A percentile compares a stretch with the other conserved stretches of the same genome.
Conservation (phyloP, 2,113 vertebrate genomes). For the Paramormyrops kingsleyae region DNA sequence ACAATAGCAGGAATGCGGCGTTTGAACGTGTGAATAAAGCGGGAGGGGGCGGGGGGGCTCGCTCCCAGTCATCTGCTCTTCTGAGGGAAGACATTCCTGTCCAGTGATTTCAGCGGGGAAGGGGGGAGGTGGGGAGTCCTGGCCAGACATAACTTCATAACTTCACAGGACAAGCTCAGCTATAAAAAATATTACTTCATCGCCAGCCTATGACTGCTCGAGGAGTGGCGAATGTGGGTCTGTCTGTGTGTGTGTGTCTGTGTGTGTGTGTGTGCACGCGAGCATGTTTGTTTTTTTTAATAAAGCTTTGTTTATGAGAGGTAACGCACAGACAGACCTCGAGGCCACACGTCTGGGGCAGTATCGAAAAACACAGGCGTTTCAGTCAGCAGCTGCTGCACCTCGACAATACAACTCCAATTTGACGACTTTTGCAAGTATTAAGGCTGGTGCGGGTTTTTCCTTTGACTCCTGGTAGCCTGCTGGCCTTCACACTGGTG, state of each 20-base stretch:
- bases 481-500: neutral
- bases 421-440: neutral
- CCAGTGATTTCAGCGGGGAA: constrained; percentile 55
- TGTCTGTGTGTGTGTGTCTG: constrained; percentile 25
- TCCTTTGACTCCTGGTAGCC: neutral
- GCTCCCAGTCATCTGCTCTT: constrained; percentile 48
- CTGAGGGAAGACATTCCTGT: constrained; percentile 56
- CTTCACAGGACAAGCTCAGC: constrained; percentile 50
- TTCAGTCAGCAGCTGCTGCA: neutral
- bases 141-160: constrained; percentile 56
- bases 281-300: neutral
- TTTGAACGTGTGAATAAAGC: constrained; percentile 50
- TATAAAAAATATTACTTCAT: constrained; percentile 57
- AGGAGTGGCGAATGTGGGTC: constrained; percentile 31
- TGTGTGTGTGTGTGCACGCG: constrained; percentile 21
- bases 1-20: constrained; percentile 54
- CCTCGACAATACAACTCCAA: neutral
- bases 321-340: neutral
- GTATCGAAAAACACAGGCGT: neutral
- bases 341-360: neutral
- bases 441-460: neutral
- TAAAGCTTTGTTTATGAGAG: neutral
- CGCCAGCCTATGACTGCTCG: constrained; percentile 39
- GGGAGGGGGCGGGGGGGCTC: constrained; percentile 42
- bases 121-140: constrained; percentile 33